Conservation (phyloP, 2,113 vertebrate species). For the Atractosteus spatula region DNA sequence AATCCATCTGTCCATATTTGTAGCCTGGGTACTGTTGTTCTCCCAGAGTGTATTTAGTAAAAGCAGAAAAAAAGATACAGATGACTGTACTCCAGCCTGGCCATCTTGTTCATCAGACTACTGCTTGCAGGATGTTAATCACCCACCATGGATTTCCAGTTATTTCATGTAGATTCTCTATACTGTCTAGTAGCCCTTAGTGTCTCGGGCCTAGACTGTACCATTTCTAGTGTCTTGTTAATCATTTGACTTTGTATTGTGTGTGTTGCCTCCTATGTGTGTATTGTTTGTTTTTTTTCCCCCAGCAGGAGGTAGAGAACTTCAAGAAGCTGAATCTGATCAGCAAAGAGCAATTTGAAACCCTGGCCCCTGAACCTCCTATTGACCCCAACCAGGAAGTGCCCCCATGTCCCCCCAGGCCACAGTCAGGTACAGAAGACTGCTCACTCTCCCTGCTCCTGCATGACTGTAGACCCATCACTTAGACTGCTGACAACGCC, state of each 20-base stretch:
- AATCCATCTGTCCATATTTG: too few relatives aligned
- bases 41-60: too few relatives aligned
- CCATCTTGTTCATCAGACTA: background rate
- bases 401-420: slow-evolving; percentile 54
- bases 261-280: background rate
- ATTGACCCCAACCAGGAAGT: slow-evolving; percentile 67
- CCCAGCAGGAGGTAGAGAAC: slow-evolving; percentile 81
- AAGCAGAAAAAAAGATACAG: too few relatives aligned
- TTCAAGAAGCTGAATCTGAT: slow-evolving; percentile 88
- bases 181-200: background rate
- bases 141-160: too few relatives aligned
- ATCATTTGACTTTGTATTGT: background rate
- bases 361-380: slow-evolving; percentile 67
- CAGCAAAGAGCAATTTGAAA: slow-evolving; percentile 82
- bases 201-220: background rate
- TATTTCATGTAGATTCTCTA: too few relatives aligned
- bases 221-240: background rate
- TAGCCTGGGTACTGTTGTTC: too few relatives aligned
- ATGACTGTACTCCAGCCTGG: background rate
- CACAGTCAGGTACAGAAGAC: slow-evolving; percentile 48
- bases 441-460: too few relatives aligned
- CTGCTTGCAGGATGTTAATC: too few relatives aligned
- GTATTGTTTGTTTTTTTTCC: background rate
- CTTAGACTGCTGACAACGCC: too few relatives aligned
- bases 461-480: background rate